Conservation (phyloP, 2,888 invertebrate genomes). For the Crioceris asparagi region DNA sequence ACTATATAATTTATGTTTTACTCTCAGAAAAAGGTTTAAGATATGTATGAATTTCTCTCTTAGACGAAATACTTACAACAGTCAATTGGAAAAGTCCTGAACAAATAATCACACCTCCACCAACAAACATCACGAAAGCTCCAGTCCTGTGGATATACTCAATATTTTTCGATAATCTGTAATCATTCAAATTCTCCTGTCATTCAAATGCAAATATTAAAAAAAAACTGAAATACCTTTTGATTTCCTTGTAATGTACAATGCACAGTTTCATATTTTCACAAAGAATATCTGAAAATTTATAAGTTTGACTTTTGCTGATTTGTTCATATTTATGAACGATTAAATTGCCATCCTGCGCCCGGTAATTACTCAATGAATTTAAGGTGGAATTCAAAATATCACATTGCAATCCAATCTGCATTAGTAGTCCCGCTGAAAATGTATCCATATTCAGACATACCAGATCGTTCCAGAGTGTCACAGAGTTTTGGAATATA, state of each 20-base stretch:
- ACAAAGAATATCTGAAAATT: neutral
- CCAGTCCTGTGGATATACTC: constrained; percentile 6
- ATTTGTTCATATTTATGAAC: constrained; percentile 1
- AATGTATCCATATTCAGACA: constrained; percentile 11
- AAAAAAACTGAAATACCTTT: constrained; percentile 9
- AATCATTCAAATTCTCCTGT: no score
- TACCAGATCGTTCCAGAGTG: constrained; percentile 8
- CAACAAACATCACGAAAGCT: constrained; percentile 11
- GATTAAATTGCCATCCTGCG: constrained; percentile 7
- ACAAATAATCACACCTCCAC: constrained; percentile 13
- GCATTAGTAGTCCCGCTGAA: constrained; percentile 9
- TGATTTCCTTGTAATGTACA: constrained; percentile 11
- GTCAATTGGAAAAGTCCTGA: constrained; percentile 11
- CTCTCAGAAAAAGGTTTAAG: no score
- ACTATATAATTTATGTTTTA: no score
- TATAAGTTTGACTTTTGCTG: neutral
- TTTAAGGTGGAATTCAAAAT: constrained; percentile 9
- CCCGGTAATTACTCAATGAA: constrained; percentile 6
- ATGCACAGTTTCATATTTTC: constrained; percentile 12
- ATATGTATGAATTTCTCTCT: no score
- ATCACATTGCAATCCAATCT: constrained; percentile 14
- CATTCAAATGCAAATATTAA: no score
- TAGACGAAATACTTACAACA: constrained; percentile 8
- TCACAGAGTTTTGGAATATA: constrained; percentile 10
- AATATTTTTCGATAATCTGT: constrained; percentile 8